A percentile compares a stretch with the other conserved stretches of the same genome.
These are phyloP conservation scores for Boloria selene DNA, from an alignment of 2,888 invertebrate species.

Conservation along the genomic window DNA sequence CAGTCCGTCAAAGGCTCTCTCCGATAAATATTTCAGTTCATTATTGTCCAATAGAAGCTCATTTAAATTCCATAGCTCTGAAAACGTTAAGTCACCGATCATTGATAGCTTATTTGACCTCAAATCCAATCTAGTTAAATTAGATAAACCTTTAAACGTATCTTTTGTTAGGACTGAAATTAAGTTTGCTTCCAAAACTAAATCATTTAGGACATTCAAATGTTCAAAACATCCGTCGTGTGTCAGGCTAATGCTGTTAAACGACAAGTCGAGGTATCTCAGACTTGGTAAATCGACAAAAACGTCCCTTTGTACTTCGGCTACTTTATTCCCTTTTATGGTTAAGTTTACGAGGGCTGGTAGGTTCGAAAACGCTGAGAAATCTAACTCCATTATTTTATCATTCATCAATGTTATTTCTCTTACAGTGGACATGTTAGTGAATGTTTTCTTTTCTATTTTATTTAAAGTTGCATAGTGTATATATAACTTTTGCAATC, in stretches of 20 bases:
- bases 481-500: conserved; percentile 86
- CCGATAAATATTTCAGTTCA: conserved; percentile 87
- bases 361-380: conserved; percentile 88
- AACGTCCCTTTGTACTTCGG: conserved; percentile 88
- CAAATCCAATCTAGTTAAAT: conserved; percentile 88
- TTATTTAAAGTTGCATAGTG: conserved; percentile 88
- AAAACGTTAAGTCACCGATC: conserved; percentile 90
- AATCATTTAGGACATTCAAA: conserved; percentile 86
- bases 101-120: conserved; percentile 89
- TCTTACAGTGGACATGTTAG: conserved; percentile 86
- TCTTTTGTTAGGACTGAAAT: conserved; percentile 89
- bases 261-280: conserved; percentile 90
- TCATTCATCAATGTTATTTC: conserved; percentile 88
- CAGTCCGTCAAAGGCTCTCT: conserved; percentile 89
- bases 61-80: conserved; percentile 88
- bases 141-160: conserved; percentile 88
- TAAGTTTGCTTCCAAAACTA: conserved; percentile 90
- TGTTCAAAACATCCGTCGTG: conserved; percentile 93
- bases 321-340: conserved; percentile 89
- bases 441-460: conserved; percentile 88
- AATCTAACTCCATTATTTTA: conserved; percentile 86
- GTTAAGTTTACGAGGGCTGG: conserved; percentile 86
- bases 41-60: conserved; percentile 88
- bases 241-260: conserved; percentile 91
- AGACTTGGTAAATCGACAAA: conserved; percentile 89